Conservation (phyloP, 1,140 invertebrate species). For the Diploscapter pachys region DNA sequence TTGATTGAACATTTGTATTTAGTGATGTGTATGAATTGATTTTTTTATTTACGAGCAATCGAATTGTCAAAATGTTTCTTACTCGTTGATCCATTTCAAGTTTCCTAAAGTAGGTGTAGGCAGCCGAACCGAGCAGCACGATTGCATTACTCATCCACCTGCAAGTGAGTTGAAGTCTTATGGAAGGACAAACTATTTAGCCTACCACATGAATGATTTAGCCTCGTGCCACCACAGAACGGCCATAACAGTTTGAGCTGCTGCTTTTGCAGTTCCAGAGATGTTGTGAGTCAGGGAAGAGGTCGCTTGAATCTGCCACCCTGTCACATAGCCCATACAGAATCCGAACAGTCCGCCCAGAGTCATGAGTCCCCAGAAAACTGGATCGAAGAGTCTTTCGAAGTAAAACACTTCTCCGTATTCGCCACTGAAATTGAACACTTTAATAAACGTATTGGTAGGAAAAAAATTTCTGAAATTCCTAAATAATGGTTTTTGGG, state of each 20-base stretch:
- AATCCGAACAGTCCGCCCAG: conserved; percentile 90
- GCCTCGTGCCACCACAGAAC: conserved; percentile 81
- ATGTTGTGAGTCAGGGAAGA: conserved; percentile 98
- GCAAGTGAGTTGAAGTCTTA: background rate
- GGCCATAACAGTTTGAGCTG: conserved; percentile 91
- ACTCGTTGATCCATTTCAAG: background rate
- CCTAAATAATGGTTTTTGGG: no score
- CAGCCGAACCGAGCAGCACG: conserved; percentile 80
- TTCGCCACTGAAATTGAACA: conserved; percentile 70
- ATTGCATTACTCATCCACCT: conserved; percentile 87
- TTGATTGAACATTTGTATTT: no score
- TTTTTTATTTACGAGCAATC: no score
- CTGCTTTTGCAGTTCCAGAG: conserved; percentile 96
- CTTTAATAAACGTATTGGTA: no score
- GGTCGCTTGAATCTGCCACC: conserved; percentile 94
- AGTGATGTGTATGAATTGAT: no score
- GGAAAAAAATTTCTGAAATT: no score
- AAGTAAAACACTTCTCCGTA: conserved; percentile 72
- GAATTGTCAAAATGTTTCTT: no score
- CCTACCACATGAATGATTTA: conserved; percentile 74
- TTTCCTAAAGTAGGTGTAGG: conserved; percentile 80
- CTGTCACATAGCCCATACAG: conserved; percentile 91
- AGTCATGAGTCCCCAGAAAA: conserved; percentile 81
- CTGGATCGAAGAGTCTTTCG: conserved; percentile 65
- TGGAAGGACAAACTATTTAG: background rate